A percentile compares a stretch with the other conserved stretches of the same genome.
phyloP scores from a whole-genome alignment of 2,113 vertebrate species.

The Dolichotis patagonum region DNA sequence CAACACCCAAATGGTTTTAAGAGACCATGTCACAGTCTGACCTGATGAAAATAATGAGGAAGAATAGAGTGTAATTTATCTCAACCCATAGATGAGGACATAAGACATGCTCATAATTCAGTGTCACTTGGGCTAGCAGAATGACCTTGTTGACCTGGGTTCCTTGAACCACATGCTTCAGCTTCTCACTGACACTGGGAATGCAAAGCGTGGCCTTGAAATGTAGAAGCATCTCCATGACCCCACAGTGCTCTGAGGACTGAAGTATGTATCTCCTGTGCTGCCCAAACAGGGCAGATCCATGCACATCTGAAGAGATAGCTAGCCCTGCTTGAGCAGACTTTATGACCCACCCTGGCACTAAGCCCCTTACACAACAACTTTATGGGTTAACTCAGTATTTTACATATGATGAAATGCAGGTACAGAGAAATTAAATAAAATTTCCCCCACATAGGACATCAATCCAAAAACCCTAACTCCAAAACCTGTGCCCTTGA shows the following conservation, averaged over 20 bases:
- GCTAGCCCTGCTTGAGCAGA: background rate
- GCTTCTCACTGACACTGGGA: background rate
- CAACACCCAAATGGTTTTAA: constrained; percentile 1
- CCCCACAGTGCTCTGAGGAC: background rate
- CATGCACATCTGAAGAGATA: background rate
- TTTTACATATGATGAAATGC: background rate
- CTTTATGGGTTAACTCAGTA: background rate
- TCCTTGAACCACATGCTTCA: background rate
- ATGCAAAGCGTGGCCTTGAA: background rate
- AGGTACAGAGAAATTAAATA: background rate
- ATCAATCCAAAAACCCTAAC: background rate
- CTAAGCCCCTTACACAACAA: background rate
- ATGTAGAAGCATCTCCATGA: background rate
- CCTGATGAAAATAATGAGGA: constrained; percentile 57
- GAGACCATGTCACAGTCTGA: constrained; percentile 40
- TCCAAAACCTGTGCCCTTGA: background rate
- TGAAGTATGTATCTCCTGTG: background rate
- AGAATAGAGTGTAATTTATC: constrained; percentile 48
- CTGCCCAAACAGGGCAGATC: accelerated
- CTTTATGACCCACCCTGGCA: no score
- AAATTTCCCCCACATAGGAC: background rate
- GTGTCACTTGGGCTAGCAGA: constrained; percentile 29
- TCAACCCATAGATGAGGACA: constrained; percentile 38
- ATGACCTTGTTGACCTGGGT: constrained; percentile 17
- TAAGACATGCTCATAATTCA: constrained; percentile 61